These are phyloP conservation scores for Metellina segmentata DNA, from an alignment of 2,888 invertebrate species.

Conservation along the genomic window DNA sequence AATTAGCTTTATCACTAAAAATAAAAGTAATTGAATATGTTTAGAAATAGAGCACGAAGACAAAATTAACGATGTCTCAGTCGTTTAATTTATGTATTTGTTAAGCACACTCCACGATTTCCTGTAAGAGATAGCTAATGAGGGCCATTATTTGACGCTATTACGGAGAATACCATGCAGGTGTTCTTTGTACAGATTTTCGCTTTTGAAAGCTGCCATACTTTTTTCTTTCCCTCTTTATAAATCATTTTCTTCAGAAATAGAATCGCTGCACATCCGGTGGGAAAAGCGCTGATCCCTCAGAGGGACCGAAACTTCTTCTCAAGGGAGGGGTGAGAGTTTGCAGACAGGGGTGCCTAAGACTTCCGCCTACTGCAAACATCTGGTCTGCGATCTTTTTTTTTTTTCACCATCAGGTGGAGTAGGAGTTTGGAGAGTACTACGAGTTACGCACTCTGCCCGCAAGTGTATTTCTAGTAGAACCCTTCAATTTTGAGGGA, in stretches of 20 bases:
- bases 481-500: too few relatives aligned
- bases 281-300: slow-evolving; percentile 15
- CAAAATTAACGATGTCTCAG: too few relatives aligned
- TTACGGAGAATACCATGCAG: slow-evolving; percentile 14
- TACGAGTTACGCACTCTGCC: background rate
- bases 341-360: background rate
- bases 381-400: slow-evolving; percentile 42
- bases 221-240: background rate
- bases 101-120: background rate
- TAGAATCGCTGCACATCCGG: slow-evolving; percentile 46
- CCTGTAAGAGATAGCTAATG: background rate
- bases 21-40: too few relatives aligned
- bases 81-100: background rate
- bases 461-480: too few relatives aligned
- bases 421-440: background rate
- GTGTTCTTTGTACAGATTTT: slow-evolving; percentile 10
- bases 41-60: too few relatives aligned
- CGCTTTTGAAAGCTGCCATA: background rate
- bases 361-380: slow-evolving; percentile 57
- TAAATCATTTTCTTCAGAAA: background rate
- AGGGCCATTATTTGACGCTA: background rate
- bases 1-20: too few relatives aligned
- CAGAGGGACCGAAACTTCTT: slow-evolving; percentile 2
- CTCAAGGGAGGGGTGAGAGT: background rate
- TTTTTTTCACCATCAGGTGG: background rate